A percentile compares a stretch with the other conserved stretches of the same genome.
Evolutionary conservation across 2,797 vertebrate genomes (phyloP).

Genomic region (Poeciliopsis presidionis): DNA sequence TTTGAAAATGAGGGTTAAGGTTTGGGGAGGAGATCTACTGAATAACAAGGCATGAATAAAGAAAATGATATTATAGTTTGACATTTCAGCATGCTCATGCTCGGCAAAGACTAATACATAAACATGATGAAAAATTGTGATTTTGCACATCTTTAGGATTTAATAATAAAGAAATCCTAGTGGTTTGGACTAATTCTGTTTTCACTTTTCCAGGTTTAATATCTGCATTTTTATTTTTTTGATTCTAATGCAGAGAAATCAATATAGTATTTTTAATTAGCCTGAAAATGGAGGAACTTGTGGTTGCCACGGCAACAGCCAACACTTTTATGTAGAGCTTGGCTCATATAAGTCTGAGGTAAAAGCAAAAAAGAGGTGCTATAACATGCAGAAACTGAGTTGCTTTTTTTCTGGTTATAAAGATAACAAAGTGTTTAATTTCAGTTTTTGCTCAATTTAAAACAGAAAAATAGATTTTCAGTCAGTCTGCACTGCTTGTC

Average conservation of each 20-base stretch:
- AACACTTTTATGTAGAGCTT: not conserved
- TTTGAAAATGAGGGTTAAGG: not conserved
- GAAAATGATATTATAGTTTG: not conserved
- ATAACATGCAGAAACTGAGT: not conserved
- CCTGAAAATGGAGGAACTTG: not conserved
- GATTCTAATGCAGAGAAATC: not conserved
- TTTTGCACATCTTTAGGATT: not conserved
- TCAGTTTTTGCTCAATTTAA: not conserved
- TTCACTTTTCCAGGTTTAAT: too few relatives aligned
- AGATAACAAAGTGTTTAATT: not conserved
- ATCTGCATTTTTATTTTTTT: not conserved
- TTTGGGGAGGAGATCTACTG: slow-evolving; percentile 14
- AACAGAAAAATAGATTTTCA: not conserved
- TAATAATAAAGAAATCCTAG: not conserved
- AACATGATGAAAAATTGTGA: not conserved
- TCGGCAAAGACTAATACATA: not conserved
- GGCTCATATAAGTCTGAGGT: not conserved
- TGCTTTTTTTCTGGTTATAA: not conserved
- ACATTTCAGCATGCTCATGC: not conserved
- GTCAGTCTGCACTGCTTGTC: too few relatives aligned
- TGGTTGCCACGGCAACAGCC: not conserved
- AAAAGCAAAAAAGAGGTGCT: not conserved
- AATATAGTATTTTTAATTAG: not conserved
- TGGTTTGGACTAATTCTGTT: not conserved
- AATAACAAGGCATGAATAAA: not conserved